Evolutionary conservation across 2,113 vertebrate genomes (phyloP).

Genomic region (Sinocyclocheilus maitianheensis): DNA sequence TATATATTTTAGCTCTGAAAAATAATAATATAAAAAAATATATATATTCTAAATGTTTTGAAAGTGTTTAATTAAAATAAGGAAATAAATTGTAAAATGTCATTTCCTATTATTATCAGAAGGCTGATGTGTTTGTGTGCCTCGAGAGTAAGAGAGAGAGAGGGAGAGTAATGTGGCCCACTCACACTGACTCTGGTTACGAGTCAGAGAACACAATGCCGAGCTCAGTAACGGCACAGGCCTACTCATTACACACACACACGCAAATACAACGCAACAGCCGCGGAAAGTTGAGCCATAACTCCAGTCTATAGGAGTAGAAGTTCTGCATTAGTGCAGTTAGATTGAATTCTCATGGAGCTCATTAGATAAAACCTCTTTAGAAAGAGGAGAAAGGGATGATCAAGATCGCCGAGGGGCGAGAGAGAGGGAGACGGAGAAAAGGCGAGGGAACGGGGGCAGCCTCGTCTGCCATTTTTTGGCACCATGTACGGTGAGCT

Average conservation of each 20-base stretch:
- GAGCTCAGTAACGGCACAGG: slow-evolving; percentile 27
- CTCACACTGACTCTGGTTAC: slow-evolving; percentile 34
- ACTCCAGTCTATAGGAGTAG: slow-evolving; percentile 15
- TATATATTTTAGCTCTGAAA: too few species aligned
- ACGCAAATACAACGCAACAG: not conserved
- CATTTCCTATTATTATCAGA: not conserved
- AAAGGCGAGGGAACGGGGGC: slow-evolving; percentile 49
- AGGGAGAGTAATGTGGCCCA: slow-evolving; percentile 26
- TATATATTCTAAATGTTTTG: not conserved
- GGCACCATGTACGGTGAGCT: slow-evolving; percentile 69
- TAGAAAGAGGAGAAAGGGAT: slow-evolving; percentile 35
- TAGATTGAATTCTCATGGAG: slow-evolving; percentile 42
- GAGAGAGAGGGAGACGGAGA: slow-evolving; percentile 57
- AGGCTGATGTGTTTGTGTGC: not conserved
- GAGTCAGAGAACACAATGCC: slow-evolving; percentile 29
- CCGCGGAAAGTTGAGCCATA: slow-evolving; percentile 11
- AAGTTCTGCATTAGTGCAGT: slow-evolving; percentile 18
- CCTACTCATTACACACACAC: slow-evolving; percentile 33
- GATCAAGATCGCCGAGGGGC: slow-evolving; percentile 23
- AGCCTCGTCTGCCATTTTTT: slow-evolving; percentile 74
- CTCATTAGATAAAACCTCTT: slow-evolving; percentile 44
- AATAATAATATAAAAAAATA: not conserved
- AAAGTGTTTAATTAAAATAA: not conserved
- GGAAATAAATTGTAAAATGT: not conserved
- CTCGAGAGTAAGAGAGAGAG: not conserved